A percentile compares a stretch with the other conserved stretches of the same genome.
phyloP scores from a whole-genome alignment of 2,113 vertebrate species.

The Calidris pygmaea region DNA sequence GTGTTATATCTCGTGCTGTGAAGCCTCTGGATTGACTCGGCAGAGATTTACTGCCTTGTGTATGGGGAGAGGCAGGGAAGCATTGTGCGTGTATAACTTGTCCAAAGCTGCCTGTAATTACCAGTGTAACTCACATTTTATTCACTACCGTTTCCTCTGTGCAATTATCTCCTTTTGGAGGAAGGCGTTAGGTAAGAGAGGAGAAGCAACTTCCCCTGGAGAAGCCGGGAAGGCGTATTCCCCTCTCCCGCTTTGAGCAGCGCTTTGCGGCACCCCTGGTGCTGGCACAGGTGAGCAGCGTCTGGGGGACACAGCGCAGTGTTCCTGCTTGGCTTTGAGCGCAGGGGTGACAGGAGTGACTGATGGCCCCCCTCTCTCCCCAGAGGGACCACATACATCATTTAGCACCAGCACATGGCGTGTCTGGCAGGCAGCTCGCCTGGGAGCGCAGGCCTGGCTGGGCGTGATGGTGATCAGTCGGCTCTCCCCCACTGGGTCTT shows the following conservation, averaged over 20 bases:
- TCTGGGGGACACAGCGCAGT: accelerated
- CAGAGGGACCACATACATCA: neutral
- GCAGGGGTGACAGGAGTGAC: neutral
- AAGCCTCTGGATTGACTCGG: neutral
- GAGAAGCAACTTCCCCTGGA: neutral
- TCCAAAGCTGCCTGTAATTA: neutral
- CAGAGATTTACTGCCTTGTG: neutral
- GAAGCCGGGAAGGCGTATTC: neutral
- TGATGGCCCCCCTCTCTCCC: neutral
- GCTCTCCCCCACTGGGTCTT: neutral
- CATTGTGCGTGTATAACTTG: neutral
- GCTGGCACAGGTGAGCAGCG: neutral
- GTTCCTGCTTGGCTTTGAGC: neutral
- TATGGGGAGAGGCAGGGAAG: neutral
- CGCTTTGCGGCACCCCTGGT: accelerated
- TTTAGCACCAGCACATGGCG: neutral
- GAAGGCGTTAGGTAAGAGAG: neutral
- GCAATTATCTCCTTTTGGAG: neutral
- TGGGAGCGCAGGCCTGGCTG: neutral
- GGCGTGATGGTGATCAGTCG: neutral
- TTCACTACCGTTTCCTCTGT: neutral
- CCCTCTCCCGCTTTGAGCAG: neutral
- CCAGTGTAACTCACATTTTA: neutral
- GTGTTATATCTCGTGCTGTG: neutral
- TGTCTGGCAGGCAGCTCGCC: neutral